Base-by-base conservation (phyloP, 2,888 invertebrate genomes). In the Cheilosia soror region DNA sequence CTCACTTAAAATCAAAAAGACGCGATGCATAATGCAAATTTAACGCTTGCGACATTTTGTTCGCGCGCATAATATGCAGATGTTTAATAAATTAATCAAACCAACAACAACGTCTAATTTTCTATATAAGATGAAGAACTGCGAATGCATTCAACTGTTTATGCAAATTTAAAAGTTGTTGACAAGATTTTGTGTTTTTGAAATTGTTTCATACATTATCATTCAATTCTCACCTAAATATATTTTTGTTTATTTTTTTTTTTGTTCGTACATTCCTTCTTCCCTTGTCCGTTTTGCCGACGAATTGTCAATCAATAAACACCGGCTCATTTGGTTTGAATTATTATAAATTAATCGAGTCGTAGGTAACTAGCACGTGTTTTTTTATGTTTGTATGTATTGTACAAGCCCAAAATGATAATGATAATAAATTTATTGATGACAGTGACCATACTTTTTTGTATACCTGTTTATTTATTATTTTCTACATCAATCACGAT, bases 251-350 rank as follows among this genome's bases (percentile, higher is more conserved):
- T 62, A 29, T 15, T 44, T n/a, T 31, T 62, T n/a, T 42, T 29
- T 37, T 11, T 37, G 9, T 11, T 9, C 37, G 33, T 33, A 2
- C 7, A 5, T 40, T 11, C 13, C 5, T 6, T 33, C 15, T 33
- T 37, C 5, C 6, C 5, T 9, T 20, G 15, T 4, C 40, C 13
- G n/a, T 29, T 47, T 62, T 11, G 29, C 2, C 4, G 60, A 47
- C 42, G 20, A 15, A 27, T n/a, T 47, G 62, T 47, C 15, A 31
- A 29, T 62, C 62, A 20, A 47, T 47, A 47, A 62, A 15, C 31
- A 47, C 47, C 62, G 62, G 62, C 47, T 47, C 6, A 15, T 44
- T 27, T 33, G 47, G 31, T 62, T 62, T 60, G 60, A 60, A 47
- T 62, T 62, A 62, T 62, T 62, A 31, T 20, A 47, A 62, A 47